Conservation (phyloP, 2,113 vertebrate genomes). For the Vireo altiloquus region DNA sequence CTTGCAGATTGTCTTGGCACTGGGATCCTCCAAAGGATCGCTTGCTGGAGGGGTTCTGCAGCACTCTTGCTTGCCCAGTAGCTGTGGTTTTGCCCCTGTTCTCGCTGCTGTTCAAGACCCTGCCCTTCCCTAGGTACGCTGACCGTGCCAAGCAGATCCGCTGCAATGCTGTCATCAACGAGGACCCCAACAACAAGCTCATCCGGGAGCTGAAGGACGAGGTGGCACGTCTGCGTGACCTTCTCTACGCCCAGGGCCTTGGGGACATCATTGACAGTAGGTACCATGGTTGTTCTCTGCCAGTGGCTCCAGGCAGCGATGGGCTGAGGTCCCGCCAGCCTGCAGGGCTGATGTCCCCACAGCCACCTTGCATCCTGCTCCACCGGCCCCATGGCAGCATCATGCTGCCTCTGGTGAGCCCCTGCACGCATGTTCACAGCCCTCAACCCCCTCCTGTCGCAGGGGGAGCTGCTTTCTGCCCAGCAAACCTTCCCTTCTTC, state of each 20-base stretch:
- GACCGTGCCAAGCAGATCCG: conserved; percentile 98
- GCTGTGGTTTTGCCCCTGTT: neutral
- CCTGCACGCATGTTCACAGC: fast-evolving
- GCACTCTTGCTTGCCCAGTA: neutral
- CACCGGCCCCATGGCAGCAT: neutral
- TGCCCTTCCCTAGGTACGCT: conserved; percentile 79
- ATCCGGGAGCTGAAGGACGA: conserved; percentile 97
- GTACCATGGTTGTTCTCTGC: neutral
- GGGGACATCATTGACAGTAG: conserved; percentile 98
- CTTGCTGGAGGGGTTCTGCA: neutral
- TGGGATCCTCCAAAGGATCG: neutral
- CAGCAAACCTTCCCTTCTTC: neutral
- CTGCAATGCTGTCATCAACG: conserved; percentile 94
- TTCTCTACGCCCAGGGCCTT: conserved; percentile 89
- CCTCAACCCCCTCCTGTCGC: neutral
- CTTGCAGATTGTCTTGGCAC: fast-evolving
- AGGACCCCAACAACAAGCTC: conserved; percentile 95
- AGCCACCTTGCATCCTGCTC: neutral
- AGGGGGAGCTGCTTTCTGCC: neutral
- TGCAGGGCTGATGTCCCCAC: neutral
- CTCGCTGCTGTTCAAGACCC: neutral
- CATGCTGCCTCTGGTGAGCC: neutral
- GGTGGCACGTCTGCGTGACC: conserved; percentile 90
- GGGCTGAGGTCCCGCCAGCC: neutral
- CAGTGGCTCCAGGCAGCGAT: neutral